Base-by-base conservation (phyloP, 1,140 invertebrate genomes). In the Latrodectus geometricus region DNA sequence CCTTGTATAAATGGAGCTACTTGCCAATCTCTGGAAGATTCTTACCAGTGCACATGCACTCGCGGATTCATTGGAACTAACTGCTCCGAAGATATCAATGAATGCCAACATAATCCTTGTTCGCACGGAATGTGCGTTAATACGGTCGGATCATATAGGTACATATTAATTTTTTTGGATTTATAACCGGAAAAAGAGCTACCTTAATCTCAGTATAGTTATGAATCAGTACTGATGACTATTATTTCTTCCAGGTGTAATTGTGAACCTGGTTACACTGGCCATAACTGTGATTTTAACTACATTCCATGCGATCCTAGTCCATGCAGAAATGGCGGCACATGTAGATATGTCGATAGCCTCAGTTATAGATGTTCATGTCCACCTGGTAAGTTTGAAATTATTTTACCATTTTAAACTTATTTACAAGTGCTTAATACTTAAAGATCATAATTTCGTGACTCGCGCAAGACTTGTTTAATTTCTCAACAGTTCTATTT, bases 81-180 rank as follows among this genome's bases (percentile, higher is more conserved):
- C 90, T 99, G 98, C 89, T 97, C 96, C 0, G 94, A 96, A 89
- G 97, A 99, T 90, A 96, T 99, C 86, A 94, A 99, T 90, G 98
- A 99, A 91, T 99, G 98, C 91, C 97, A 89, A 96, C 97, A 94
- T 96, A 94, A 88, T 17, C 90, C 90, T 1, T 92, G 92, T 88
- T 90, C 91, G 80, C 91, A 92, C 88, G 90, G 88, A 12, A 54
- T 20, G 14, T 89, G 88, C 68, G 66, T 79, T 4, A 89, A 89
- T 49, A 88, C 77, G 14, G 68, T 88, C 11, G 88, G 88, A 72
- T 84, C 82, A 4, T 89, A 89, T 76, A 88, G 75, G 84, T 88
- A 74, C 72, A 52, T 49, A 7, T 9, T 49, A 3, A 15, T 49
- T 35, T 8, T 73, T 49, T 4, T 14, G 49, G 35, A 14, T 4